Evolutionary conservation across 2,888 invertebrate species (phyloP).

Genomic region (Bellardia pandia): DNA sequence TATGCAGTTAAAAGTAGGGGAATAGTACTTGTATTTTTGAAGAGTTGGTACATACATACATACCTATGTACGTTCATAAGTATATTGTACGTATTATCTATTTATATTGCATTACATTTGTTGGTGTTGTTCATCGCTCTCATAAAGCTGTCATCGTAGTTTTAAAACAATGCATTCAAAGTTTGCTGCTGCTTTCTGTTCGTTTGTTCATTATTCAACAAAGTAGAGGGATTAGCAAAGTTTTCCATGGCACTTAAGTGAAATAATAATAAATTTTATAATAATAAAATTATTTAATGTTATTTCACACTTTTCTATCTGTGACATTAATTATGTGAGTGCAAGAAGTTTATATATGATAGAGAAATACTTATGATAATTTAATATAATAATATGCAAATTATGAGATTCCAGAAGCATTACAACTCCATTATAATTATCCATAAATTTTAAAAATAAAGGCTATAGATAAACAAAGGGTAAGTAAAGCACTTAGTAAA

Average conservation of each 20-base stretch:
- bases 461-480: not conserved
- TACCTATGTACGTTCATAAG: not conserved
- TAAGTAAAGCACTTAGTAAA: not conserved
- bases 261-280: slow-evolving; percentile 46
- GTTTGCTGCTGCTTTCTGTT: not conserved
- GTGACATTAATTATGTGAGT: slow-evolving; percentile 25
- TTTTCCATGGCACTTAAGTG: slow-evolving; percentile 32
- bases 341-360: not conserved
- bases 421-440: not conserved
- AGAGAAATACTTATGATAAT: not conserved
- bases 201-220: not conserved
- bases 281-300: slow-evolving; percentile 28
- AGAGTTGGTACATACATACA: too few relatives aligned
- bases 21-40: slow-evolving; percentile 1
- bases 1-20: not conserved
- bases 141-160: slow-evolving; percentile 60
- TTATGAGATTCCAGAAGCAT: not conserved
- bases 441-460: not conserved
- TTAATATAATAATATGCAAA: slow-evolving; percentile 32
- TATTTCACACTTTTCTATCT: slow-evolving; percentile 39
- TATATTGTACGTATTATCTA: slow-evolving; percentile 1
- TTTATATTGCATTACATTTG: slow-evolving; percentile 26
- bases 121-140: slow-evolving; percentile 42
- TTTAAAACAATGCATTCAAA: slow-evolving; percentile 55
- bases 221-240: slow-evolving; percentile 48